These are phyloP conservation scores for Lydus trimaculatus DNA, from an alignment of 2,888 invertebrate species.

Conservation along the genomic window DNA sequence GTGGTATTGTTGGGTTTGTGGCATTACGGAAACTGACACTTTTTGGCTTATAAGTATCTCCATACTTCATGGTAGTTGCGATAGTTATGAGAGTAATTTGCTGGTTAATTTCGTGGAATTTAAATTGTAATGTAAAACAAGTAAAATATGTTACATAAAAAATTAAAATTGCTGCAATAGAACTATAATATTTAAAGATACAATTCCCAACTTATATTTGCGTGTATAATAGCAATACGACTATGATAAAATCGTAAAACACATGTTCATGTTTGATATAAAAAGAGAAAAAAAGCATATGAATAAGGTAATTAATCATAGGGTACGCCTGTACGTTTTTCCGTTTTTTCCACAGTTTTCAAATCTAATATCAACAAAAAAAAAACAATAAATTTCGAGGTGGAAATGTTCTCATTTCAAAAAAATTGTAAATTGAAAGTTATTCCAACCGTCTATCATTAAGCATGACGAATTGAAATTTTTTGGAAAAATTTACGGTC, in stretches of 20 bases:
- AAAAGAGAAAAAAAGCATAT: constrained; percentile 21
- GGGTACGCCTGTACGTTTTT: background rate
- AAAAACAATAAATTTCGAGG: background rate
- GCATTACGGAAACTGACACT: too few species aligned
- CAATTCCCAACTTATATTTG: constrained; percentile 10
- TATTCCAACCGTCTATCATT: background rate
- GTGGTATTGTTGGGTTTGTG: too few species aligned
- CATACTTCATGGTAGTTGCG: too few species aligned
- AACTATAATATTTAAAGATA: background rate
- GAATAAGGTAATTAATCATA: constrained; percentile 24
- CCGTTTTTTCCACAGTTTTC: background rate
- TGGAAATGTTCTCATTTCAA: background rate
- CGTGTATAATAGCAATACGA: constrained; percentile 27
- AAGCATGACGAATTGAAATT: background rate
- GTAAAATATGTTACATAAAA: too few species aligned
- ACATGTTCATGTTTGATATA: constrained; percentile 29
- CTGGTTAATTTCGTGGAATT: background rate
- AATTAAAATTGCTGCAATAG: background rate
- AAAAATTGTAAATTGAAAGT: background rate
- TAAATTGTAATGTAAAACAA: background rate
- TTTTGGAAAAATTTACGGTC: background rate
- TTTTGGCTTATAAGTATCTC: too few species aligned
- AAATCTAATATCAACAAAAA: background rate
- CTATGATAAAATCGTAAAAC: constrained; percentile 26
- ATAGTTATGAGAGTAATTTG: too few species aligned